These are phyloP conservation scores for Drymonia ruficornis DNA, from an alignment of 2,888 invertebrate genomes.

Conservation along the genomic window DNA sequence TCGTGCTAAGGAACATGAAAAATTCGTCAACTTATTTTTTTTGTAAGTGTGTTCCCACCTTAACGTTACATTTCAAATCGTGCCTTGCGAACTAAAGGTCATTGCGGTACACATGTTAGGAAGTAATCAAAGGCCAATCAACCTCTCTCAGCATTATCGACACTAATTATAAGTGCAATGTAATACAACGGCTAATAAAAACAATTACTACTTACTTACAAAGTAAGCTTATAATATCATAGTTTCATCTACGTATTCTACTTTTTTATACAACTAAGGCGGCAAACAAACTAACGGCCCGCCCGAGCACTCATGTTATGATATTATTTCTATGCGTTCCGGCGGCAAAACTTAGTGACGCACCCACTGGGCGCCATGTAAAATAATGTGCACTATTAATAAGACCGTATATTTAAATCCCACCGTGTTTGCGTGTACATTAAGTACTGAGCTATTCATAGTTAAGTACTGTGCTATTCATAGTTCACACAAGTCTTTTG, in stretches of 20 bases:
- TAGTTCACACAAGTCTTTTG: conserved; percentile 18
- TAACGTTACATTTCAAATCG: conserved; percentile 16
- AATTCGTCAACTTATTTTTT: not conserved
- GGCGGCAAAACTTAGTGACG: no score
- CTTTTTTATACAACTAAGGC: no score
- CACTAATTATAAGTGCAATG: conserved; percentile 55
- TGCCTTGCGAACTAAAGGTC: conserved; percentile 52
- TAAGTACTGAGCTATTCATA: no score
- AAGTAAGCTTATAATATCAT: conserved; percentile 40
- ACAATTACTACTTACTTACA: conserved; percentile 47
- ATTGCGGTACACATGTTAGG: conserved; percentile 60
- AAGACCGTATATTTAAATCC: no score
- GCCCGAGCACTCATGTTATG: no score
- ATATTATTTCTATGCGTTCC: no score
- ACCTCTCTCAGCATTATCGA: conserved; percentile 63
- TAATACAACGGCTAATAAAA: conserved; percentile 47
- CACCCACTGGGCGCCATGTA: no score
- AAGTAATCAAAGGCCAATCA: conserved; percentile 78
- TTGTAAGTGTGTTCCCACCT: not conserved
- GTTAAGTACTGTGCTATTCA: no score
- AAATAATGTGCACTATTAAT: no score
- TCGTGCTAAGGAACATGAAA: no score
- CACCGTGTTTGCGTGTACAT: no score
- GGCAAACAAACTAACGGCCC: no score
- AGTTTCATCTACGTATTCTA: conserved; percentile 27